Evolutionary conservation across 2,888 invertebrate species (phyloP).

Genomic region (Torymus aiolomorphi): DNA sequence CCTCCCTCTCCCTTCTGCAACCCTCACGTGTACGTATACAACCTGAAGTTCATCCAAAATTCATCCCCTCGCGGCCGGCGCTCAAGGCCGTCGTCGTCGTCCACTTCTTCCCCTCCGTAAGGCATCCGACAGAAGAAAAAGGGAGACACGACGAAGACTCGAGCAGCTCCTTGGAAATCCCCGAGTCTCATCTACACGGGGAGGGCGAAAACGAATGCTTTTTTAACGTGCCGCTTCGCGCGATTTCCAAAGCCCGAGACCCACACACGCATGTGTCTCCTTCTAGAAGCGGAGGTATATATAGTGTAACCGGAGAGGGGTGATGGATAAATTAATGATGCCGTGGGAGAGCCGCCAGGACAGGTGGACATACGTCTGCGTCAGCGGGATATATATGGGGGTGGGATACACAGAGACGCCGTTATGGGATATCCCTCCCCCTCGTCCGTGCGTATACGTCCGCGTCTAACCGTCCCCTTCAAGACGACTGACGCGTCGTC

Average conservation of each 20-base stretch:
- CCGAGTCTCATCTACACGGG: slow-evolving; percentile 12
- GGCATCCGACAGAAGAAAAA: not conserved
- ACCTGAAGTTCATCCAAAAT: slow-evolving; percentile 23
- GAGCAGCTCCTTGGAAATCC: slow-evolving; percentile 1
- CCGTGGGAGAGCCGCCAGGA: slow-evolving; percentile 59
- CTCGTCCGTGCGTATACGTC: slow-evolving; percentile 2
- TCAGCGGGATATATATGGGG: slow-evolving; percentile 59
- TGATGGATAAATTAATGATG: slow-evolving; percentile 71
- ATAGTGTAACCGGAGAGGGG: slow-evolving; percentile 34
- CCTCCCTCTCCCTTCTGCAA: not conserved
- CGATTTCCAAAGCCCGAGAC: slow-evolving; percentile 50
- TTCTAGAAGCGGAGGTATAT: too few relatives aligned
- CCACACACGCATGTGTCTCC: too few relatives aligned
- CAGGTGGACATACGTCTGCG: slow-evolving; percentile 66
- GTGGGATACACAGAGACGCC: not conserved
- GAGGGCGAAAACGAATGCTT: slow-evolving; percentile 57
- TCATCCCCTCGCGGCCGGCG: slow-evolving; percentile 13
- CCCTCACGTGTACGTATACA: not conserved
- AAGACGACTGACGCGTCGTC: too few relatives aligned
- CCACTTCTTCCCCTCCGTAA: not conserved
- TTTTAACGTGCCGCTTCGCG: slow-evolving; percentile 56
- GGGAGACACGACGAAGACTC: slow-evolving; percentile 24
- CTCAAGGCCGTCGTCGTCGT: too few relatives aligned
- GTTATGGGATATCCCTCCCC: slow-evolving; percentile 11
- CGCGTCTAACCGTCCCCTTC: too few relatives aligned